A percentile compares a stretch with the other conserved stretches of the same genome.
Evolutionary conservation across 2,113 vertebrate genomes (phyloP).

Genomic region (Heterotilapia buettikoferi): DNA sequence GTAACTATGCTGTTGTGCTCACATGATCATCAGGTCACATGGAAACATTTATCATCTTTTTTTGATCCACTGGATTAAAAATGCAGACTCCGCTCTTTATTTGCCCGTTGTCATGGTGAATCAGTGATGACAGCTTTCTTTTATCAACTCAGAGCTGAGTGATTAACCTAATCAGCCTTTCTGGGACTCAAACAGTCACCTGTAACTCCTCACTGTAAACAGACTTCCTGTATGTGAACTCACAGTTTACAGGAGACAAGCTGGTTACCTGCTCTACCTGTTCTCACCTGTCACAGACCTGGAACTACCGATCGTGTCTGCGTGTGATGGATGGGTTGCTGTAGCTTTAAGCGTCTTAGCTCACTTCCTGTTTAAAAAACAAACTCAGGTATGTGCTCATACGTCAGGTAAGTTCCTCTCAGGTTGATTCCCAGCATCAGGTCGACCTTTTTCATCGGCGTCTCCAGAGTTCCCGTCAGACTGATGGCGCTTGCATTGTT

Average conservation of each 20-base stretch:
- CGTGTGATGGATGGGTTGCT: not conserved
- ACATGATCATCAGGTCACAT: not conserved
- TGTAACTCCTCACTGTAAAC: not conserved
- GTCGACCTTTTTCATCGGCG: constrained; percentile 89
- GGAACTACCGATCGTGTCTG: not conserved
- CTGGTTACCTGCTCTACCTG: not conserved
- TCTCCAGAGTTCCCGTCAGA: constrained; percentile 90
- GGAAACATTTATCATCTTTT: not conserved
- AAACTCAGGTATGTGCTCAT: constrained; percentile 25
- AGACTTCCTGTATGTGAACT: not conserved
- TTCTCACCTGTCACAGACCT: not conserved
- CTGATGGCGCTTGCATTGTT: constrained; percentile 97
- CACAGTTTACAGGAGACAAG: not conserved
- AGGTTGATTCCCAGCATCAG: constrained; percentile 95
- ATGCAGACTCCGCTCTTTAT: not conserved
- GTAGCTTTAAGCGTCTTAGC: not conserved
- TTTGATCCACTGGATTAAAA: not conserved
- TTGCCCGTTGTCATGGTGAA: not conserved
- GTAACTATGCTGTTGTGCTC: not conserved
- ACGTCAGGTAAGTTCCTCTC: constrained; percentile 94
- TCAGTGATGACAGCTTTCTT: not conserved
- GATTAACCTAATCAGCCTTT: not conserved
- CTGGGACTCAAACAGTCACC: not conserved
- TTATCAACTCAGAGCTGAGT: not conserved
- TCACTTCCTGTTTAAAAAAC: not conserved